phyloP scores from a whole-genome alignment of 1,140 invertebrate genomes.

The Calosoma granatense region DNA sequence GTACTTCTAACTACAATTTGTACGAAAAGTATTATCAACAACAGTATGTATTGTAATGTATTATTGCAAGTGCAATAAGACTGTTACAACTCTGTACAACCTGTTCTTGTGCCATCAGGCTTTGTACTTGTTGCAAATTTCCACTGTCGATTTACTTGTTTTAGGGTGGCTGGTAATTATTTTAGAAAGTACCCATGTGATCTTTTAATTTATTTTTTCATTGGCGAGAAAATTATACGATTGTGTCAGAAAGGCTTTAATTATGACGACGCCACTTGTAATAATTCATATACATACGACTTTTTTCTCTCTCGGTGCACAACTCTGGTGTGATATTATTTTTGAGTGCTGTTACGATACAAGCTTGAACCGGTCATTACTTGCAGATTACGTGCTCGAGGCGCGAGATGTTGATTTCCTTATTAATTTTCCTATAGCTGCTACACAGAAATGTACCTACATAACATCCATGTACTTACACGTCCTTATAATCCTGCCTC shows the following conservation, averaged over 20 bases:
- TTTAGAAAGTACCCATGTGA: not conserved
- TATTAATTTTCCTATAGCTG: not conserved
- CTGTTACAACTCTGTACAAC: no score
- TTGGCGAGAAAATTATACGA: not conserved
- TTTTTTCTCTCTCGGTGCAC: no score
- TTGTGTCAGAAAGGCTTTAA: not conserved
- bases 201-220: conserved; percentile 1
- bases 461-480: no score
- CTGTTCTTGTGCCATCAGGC: not conserved
- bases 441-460: no score
- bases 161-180: not conserved
- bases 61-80: no score
- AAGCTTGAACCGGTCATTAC: not conserved
- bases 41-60: no score
- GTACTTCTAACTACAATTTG: no score
- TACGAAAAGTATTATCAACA: no score
- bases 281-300: not conserved
- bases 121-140: no score
- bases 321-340: not conserved
- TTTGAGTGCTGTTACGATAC: no score
- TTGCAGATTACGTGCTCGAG: not conserved
- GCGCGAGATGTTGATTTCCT: not conserved
- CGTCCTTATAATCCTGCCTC: no score
- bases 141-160: not conserved
- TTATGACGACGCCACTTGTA: not conserved